Conservation (phyloP, 1,140 invertebrate species). For the Drosophila carrolli region DNA sequence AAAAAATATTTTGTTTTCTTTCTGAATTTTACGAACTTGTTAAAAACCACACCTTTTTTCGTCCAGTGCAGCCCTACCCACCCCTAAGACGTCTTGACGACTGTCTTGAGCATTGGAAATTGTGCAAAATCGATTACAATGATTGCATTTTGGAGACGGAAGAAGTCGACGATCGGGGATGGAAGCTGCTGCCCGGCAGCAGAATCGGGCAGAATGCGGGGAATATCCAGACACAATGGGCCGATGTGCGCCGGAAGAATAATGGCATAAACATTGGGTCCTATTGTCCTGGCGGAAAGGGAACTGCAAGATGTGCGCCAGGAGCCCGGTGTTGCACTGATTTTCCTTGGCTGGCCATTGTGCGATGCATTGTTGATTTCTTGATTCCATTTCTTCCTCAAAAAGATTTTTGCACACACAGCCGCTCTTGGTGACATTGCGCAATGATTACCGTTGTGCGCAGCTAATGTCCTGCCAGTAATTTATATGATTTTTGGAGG, state of each 20-base stretch:
- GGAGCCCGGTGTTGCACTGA: conserved; percentile 71
- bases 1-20: too few relatives aligned
- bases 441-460: conserved; percentile 71
- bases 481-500: conserved; percentile 72
- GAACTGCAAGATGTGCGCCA: conserved; percentile 65
- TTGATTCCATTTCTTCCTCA: conserved; percentile 57
- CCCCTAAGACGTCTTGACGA: conserved; percentile 56
- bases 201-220: conserved; percentile 19
- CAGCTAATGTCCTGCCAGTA: conserved; percentile 63
- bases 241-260: conserved; percentile 74
- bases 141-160: conserved; percentile 80
- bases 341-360: conserved; percentile 60
- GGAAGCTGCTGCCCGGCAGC: conserved; percentile 46
- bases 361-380: conserved; percentile 76
- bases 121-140: conserved; percentile 83
- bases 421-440: conserved; percentile 56
- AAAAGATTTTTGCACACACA: conserved; percentile 60
- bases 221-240: conserved; percentile 55
- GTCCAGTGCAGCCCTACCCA: conserved; percentile 36
- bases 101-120: conserved; percentile 79
- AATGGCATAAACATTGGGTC: conserved; percentile 75
- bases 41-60: background rate
- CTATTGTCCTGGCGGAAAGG: conserved; percentile 28
- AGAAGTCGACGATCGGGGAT: conserved; percentile 59
- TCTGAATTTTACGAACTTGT: too few relatives aligned